Evolutionary conservation across 2,888 invertebrate species (phyloP), one percentile per base, ranked within the genome.

Genomic region (Leucozona laternaria): DNA sequence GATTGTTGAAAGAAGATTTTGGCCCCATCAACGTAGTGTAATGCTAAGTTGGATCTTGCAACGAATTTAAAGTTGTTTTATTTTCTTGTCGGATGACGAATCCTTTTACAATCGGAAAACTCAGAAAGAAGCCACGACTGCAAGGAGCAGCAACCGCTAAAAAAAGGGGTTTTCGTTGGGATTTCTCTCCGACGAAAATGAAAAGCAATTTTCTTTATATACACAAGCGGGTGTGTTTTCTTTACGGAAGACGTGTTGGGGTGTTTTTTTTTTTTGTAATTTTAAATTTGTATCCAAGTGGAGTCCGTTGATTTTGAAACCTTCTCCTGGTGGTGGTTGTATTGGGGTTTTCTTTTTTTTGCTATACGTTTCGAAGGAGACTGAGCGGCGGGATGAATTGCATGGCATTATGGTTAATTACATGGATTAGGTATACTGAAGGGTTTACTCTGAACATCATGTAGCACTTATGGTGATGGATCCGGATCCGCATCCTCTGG

Each of bases 371-470:
- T 77, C 25, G 45, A 60, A 60, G 58, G 31, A 71, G 43, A 58
- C 43, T 45, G 50, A 53, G 17, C 40, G 45, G 17, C 40, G 45
- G 58, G 45, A 64, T 71, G 75, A 45, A 57, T 76, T 48, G 40
- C 43, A 75, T 22, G 80, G 68, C 22, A 85, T 85, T 85, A 80
- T 48, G 66, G 84, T 80, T 85, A 85, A 85, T 85, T 77, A 80
- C 66, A 76, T 20, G 84, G 80, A 84, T 84, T 85, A 72, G 72
- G 55, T 76, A 66, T 72, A 8, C 28, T n/a, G 80, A 71, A 43
- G 80, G 72, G 72, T 48, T 72, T 68, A 34, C 37, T 66, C 20
- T 3, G 10, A 57, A 57, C 57, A 77, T 77, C 57, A 77, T 77
- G 81, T 57, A 50, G 66, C 66, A 77, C 79, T 75, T 71, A 17